phyloP scores from a whole-genome alignment of 2,797 vertebrate species.

The Gallinago nigripennis region DNA sequence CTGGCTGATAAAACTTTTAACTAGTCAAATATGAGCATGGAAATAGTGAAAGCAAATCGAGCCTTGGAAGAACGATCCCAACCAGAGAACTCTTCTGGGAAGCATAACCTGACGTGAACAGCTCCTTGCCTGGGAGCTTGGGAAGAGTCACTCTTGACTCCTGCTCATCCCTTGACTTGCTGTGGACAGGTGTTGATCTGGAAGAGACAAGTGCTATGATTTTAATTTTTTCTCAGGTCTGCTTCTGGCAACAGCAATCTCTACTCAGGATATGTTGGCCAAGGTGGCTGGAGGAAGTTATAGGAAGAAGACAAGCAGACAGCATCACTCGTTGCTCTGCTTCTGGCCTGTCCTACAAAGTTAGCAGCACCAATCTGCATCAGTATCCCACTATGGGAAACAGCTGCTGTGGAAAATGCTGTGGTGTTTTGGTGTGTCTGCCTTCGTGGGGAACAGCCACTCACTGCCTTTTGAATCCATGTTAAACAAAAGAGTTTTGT shows the following conservation, averaged over 20 bases:
- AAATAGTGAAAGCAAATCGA: not conserved
- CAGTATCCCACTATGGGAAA: not conserved
- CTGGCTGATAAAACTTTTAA: conserved; percentile 62
- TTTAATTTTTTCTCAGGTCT: not conserved
- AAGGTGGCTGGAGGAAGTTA: not conserved
- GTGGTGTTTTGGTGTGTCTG: not conserved
- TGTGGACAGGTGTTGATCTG: not conserved
- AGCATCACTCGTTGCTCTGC: fast-evolving
- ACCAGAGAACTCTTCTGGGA: not conserved
- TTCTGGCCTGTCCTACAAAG: not conserved
- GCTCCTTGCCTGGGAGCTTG: not conserved
- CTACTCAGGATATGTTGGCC: not conserved
- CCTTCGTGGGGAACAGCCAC: not conserved
- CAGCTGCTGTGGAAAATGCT: not conserved
- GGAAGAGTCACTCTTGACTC: not conserved
- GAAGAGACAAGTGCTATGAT: not conserved
- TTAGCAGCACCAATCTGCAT: not conserved
- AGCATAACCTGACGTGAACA: not conserved
- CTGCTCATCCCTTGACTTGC: not conserved
- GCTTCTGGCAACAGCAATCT: not conserved
- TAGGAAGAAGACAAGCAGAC: not conserved
- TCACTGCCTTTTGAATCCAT: not conserved
- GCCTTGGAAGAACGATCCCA: not conserved
- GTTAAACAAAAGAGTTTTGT: not conserved
- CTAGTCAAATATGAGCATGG: conserved; percentile 47